Conservation (phyloP, 2,797 vertebrate species). For the Sebastiscus tertius region DNA sequence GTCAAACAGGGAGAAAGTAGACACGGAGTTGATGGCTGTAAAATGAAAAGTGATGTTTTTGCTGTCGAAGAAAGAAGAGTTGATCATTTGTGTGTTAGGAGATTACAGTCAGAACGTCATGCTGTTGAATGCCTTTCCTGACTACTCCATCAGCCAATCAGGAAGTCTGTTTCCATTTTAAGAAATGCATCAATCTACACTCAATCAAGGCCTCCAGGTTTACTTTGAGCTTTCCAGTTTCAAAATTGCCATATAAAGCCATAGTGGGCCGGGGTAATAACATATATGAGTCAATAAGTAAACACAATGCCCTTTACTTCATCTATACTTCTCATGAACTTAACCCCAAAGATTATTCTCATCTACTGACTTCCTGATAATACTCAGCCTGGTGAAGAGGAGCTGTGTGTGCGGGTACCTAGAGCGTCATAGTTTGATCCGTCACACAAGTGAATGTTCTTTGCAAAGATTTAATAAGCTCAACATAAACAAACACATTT, state of each 20-base stretch:
- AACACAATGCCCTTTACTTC: background rate
- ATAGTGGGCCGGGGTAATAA: too few relatives aligned
- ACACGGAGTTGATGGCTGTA: background rate
- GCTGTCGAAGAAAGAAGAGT: background rate
- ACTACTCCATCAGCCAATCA: background rate
- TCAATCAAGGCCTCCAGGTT: background rate
- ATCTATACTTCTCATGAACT: rapidly evolving
- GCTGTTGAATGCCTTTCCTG: background rate
- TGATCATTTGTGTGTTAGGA: background rate
- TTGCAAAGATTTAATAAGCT: too few relatives aligned
- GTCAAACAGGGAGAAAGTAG: background rate
- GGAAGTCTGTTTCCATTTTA: background rate
- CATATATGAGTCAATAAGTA: background rate
- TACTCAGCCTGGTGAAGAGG: background rate
- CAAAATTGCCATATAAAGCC: background rate
- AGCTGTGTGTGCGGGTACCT: too few relatives aligned
- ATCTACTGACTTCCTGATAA: background rate
- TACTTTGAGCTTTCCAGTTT: background rate
- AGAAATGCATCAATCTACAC: background rate
- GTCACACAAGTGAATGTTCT: too few relatives aligned
- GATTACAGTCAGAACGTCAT: background rate
- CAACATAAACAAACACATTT: too few relatives aligned
- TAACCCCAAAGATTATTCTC: background rate
- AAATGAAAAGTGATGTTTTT: background rate
- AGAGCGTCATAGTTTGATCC: too few relatives aligned